Percentiles rank a stretch among this genome's conserved stretches.
Conservation (phyloP, 1,140 invertebrate species). For the Elysia chlorotica region DNA sequence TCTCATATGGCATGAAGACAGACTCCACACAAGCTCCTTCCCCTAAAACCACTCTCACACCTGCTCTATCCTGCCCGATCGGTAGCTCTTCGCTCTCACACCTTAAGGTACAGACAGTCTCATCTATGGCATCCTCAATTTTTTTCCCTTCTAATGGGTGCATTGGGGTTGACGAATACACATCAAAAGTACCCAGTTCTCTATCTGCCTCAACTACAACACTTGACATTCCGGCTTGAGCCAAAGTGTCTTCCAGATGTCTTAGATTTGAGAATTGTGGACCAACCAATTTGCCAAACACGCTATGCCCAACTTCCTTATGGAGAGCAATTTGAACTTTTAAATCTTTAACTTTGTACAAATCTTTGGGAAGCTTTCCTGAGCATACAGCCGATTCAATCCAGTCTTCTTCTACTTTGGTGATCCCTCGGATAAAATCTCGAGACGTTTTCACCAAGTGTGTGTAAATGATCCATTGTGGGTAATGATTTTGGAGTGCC, state of each 20-base stretch:
- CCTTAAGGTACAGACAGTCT: neutral
- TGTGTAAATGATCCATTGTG: conserved; percentile 46
- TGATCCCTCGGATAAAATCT: conserved; percentile 46
- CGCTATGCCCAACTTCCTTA: conserved; percentile 34
- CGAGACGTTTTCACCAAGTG: conserved; percentile 41
- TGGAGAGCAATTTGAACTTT: conserved; percentile 21
- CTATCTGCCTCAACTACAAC: conserved; percentile 41
- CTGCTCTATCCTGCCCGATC: neutral
- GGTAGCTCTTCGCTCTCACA: conserved; percentile 17
- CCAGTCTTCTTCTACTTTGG: conserved; percentile 34
- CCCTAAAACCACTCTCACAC: conserved; percentile 24
- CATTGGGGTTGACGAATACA: conserved; percentile 20
- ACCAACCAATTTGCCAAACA: conserved; percentile 39
- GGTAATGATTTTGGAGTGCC: conserved; percentile 26
- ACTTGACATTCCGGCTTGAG: neutral
- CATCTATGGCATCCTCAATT: neutral
- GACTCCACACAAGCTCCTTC: conserved; percentile 22
- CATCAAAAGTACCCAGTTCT: conserved; percentile 25
- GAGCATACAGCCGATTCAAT: conserved; percentile 24
- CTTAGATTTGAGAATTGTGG: conserved; percentile 32
- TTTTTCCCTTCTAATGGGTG: too few species aligned
- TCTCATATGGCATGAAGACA: conserved; percentile 29
- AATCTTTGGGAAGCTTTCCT: conserved; percentile 28
- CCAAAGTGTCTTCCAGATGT: conserved; percentile 28
- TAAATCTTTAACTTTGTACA: conserved; percentile 20